These are phyloP conservation scores for Perizoma flavofasciatum DNA, from an alignment of 2,888 invertebrate genomes.

Conservation along the genomic window DNA sequence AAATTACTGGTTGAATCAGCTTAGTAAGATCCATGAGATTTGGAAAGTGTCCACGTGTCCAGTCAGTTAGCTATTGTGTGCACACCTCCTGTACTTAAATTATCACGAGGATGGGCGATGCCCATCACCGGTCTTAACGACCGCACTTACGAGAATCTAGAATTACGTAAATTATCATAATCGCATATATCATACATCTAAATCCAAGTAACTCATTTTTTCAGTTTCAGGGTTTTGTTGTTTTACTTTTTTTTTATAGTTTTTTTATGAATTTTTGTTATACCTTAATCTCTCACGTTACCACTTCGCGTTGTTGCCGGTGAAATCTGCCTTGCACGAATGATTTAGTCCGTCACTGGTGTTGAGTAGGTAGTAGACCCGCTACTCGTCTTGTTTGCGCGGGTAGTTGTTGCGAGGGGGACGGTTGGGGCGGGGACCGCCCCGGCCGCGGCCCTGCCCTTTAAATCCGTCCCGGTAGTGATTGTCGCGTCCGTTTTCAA, in stretches of 20 bases:
- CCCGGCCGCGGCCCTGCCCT: slow-evolving; percentile 71
- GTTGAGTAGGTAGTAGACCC: slow-evolving; percentile 43
- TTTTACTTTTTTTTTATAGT: slow-evolving; percentile 84
- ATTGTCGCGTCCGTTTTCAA: slow-evolving; percentile 79
- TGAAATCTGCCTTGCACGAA: slow-evolving; percentile 88
- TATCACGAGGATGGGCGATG: slow-evolving; percentile 64
- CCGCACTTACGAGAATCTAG: slow-evolving; percentile 77
- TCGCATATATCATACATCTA: slow-evolving; percentile 83
- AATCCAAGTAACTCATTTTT: slow-evolving; percentile 82
- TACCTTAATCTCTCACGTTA: slow-evolving; percentile 84
- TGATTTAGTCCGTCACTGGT: slow-evolving; percentile 73
- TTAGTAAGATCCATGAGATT: slow-evolving; percentile 63
- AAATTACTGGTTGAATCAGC: slow-evolving; percentile 59
- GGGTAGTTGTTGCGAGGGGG: slow-evolving; percentile 56
- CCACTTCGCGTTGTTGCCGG: slow-evolving; percentile 86
- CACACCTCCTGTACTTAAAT: slow-evolving; percentile 73
- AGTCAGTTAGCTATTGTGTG: slow-evolving; percentile 54
- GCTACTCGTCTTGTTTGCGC: slow-evolving; percentile 63
- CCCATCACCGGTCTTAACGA: slow-evolving; percentile 48
- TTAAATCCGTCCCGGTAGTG: slow-evolving; percentile 82
- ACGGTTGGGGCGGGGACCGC: slow-evolving; percentile 64
- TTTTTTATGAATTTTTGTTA: slow-evolving; percentile 59
- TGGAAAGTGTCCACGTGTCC: slow-evolving; percentile 60
- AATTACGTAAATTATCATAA: slow-evolving; percentile 82
- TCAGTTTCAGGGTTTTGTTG: slow-evolving; percentile 80